Evolutionary conservation across 2,797 vertebrate genomes (phyloP), one percentile per base, ranked within the genome.

Genomic region (Carapus acus): DNA sequence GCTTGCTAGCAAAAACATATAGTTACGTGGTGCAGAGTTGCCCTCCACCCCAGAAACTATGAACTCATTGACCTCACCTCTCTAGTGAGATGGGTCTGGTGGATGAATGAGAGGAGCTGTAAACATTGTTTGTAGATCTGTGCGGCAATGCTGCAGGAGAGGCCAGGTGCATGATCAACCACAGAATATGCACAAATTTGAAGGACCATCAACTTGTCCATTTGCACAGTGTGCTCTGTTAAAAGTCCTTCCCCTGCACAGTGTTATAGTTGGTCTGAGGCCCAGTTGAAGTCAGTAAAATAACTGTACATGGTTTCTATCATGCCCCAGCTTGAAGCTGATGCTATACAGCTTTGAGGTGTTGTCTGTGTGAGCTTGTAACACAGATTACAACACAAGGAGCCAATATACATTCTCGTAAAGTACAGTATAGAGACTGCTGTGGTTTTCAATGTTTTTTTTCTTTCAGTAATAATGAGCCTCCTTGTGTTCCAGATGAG

Each of bases 311-410:
- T 71, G 58, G 46, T 52, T 65, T 74, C 18, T 39, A 17, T 75
- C 66, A 21, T 65, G 65, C 41, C 54, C 47, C 51, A 42, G 57
- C 74, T 69, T 74, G 69, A 63, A 59, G 61, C 46, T 44, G 27
- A 55, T 43, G 43, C 23, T 44, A 6, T 19, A 16, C 31, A 37
- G 54, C 69, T 72, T 54, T 23, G 66, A 46, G 41, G 27, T 67
- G 42, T 60, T 45, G 56, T 37, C 43, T 69, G 50, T 68, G 27
- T 33, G 27, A 34, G 40, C 24, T 16, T 1, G 9, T 65, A 19
- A 51, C 13, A 22, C 18, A 31, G 20, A 65, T 64, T 49, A 49
- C n/a, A 17, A 7, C 23, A 16, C 18, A 38, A 60, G 14, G n/a
- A 67, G 17, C 43, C 36, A 45, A 52, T 16, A 15, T 45, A 34